Evolutionary conservation across 2,113 vertebrate species (phyloP), one percentile per base, ranked within the genome.

Genomic region (Opisthocomus hoazin): DNA sequence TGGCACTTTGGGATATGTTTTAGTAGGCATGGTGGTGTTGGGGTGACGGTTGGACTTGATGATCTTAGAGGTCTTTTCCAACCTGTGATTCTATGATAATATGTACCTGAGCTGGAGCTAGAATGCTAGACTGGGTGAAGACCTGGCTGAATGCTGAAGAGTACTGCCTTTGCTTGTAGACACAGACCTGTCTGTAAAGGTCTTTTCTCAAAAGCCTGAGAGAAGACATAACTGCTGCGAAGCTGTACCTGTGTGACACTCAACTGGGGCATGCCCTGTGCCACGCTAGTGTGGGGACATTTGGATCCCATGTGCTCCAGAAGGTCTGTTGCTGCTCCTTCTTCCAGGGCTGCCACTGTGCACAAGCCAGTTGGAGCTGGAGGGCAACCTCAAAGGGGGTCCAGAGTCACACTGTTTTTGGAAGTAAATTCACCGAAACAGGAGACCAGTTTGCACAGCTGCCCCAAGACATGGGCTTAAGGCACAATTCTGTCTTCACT

Each of bases 331-430:
- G 51, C 43, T 51, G 19, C 11, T 45, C 13, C 27, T n/a, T 15
- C 41, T 70, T 71, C 27, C 23, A 22, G 10, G 39, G 30, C 17
- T 0, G 0, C 2, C 0, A 2, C 11, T 22, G n/a, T 32, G 54
- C 8, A 3, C 6, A 22, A 60, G 39, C 37, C 10, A 56, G 22
- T 7, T 0, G 0, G 32, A 56, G 36, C 18, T 51, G 34, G 20
- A 50, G 10, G 53, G 43, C 37, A 57, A n/a, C 23, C 41, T 56
- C 60, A 43, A n/a, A 54, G 19, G n/a, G 21, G 53, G 60, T 34
- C 19, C 21, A 56, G 39, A 74, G 30, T 56, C 41, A 43, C 46
- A 39, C n/a, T 37, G 39, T 23, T 60, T 84, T 66, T 60, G 53
- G 45, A 79, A 79, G 30, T 54, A 54, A 41, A 79, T 74, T 89